Evolutionary conservation across 2,113 vertebrate species (phyloP).

Genomic region (Ophthalmotilapia sp.): DNA sequence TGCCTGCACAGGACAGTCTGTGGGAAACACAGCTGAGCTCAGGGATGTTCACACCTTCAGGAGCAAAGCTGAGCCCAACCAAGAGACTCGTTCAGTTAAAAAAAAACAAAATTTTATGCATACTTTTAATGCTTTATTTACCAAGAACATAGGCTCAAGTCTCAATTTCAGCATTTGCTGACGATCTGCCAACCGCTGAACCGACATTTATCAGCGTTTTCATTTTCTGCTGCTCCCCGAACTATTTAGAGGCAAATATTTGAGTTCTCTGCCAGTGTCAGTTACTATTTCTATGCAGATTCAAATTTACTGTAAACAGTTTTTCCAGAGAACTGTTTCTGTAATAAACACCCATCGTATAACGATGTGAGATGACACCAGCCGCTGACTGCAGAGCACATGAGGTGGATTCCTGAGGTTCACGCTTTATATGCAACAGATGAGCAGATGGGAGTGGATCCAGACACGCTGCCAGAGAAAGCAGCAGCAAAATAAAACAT

Average conservation of each 20-base stretch:
- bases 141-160: rapidly evolving
- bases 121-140: background rate
- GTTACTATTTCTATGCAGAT: background rate
- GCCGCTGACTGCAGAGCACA: background rate
- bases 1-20: background rate
- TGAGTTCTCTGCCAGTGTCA: background rate
- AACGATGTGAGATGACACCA: background rate
- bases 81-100: background rate
- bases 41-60: background rate
- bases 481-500: background rate
- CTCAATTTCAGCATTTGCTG: background rate
- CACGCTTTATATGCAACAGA: conserved; percentile 42
- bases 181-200: background rate
- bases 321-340: background rate
- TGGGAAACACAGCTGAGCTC: background rate
- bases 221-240: rapidly evolving
- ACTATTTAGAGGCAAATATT: background rate
- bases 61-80: rapidly evolving
- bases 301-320: background rate
- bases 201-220: rapidly evolving
- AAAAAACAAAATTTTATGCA: rapidly evolving
- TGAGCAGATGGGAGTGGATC: conserved; percentile 8
- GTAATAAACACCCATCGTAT: background rate
- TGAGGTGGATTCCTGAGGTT: conserved; percentile 36
- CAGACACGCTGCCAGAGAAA: background rate